Evolutionary conservation across 2,113 vertebrate genomes (phyloP).

Genomic region (Rhineura floridana): DNA sequence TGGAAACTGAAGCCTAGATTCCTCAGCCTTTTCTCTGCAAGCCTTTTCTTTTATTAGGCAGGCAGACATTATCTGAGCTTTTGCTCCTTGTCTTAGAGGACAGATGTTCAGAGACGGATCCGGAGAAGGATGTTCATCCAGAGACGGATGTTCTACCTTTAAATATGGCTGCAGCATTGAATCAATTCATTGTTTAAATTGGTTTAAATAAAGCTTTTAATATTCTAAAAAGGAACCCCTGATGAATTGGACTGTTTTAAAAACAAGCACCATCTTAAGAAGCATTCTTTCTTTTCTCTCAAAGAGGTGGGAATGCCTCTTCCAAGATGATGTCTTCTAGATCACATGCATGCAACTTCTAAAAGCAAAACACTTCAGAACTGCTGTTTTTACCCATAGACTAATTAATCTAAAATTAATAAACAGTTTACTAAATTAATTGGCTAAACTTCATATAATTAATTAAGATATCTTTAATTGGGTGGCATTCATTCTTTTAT

Average conservation of each 20-base stretch:
- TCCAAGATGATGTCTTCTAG: too few species aligned
- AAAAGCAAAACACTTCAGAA: not conserved
- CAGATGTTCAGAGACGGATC: too few species aligned
- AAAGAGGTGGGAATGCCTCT: too few species aligned
- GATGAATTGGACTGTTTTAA: too few species aligned
- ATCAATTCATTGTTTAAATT: too few species aligned
- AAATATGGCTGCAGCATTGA: not conserved
- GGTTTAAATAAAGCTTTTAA: too few species aligned
- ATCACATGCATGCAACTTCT: not conserved
- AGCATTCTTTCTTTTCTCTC: too few species aligned
- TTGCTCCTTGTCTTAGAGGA: not conserved
- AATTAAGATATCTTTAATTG: not conserved
- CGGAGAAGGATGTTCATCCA: not conserved
- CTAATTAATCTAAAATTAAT: not conserved
- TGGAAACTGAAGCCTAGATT: too few species aligned
- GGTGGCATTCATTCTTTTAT: not conserved
- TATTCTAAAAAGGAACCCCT: too few species aligned
- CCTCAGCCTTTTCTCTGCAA: too few species aligned
- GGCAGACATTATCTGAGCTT: not conserved
- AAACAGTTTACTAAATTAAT: too few species aligned
- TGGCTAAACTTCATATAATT: not conserved
- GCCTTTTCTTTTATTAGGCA: not conserved
- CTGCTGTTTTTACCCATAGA: not conserved
- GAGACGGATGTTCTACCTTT: not conserved
- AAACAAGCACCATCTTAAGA: too few species aligned